Base-by-base conservation (phyloP, 2,888 invertebrate species). In the Pheosia tremula region DNA sequence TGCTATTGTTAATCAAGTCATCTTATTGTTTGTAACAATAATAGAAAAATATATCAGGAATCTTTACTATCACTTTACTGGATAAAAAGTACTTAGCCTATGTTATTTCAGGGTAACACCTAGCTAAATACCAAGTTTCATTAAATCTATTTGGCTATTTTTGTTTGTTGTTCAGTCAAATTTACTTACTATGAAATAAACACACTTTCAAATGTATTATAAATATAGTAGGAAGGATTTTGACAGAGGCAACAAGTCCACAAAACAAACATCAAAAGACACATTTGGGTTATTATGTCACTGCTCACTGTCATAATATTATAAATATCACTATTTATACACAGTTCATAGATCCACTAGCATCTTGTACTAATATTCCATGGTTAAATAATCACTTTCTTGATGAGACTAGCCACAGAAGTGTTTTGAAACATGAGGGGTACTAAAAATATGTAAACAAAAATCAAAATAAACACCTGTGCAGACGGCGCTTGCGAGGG, bases 401-500 rank as follows among this genome's bases (percentile, higher is more conserved):
- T n/a, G n/a, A 47, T 47, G 11, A 47, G 4, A 47, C 3, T 11
- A 47, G n/a, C 5, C 47, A 47, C 47, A n/a, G n/a, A 11, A 47
- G 5, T 47, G n/a, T 47, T 9, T 4, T 2, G 43, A 43, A 43
- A 56, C 24, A 7, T 52, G 8, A 36, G 8, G 24, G 36, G 24
- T 24, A 24, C 24, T 52, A 37, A 36, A 52, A 41, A 24, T 55
- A 60, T 59, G 39, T 67, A 73, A 67, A 67, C 66, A 72, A 63
- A 61, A 62, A 75, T 74, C 75, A 83, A 79, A 82, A 84, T 80
- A 86, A 79, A 83, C 79, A 96, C 96, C 95, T 96, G 96, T 88
- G 96, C 94, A 73, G 94, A 94, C 78, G 95, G 95, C 74, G 95
- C 93, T 81, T 96, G 95, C 74, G 93, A 84, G 75, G 96, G 96